Evolutionary conservation across 2,888 invertebrate genomes (phyloP).

Genomic region (Blastobasis lacticolella): DNA sequence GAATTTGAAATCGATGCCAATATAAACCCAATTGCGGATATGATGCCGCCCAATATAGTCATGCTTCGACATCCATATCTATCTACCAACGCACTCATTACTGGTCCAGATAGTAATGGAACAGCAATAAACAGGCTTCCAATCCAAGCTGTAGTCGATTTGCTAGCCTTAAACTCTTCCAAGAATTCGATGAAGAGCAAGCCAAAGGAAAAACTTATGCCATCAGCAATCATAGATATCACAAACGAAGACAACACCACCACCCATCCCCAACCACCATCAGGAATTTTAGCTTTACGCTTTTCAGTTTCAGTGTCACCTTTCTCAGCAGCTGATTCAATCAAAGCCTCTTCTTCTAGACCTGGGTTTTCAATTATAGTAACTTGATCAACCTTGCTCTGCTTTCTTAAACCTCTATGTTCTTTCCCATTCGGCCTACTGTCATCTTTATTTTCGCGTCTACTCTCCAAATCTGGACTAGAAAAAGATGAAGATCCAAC

Average conservation of each 20-base stretch:
- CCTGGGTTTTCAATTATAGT: conserved; percentile 33
- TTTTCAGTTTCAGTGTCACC: conserved; percentile 11
- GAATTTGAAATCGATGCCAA: conserved; percentile 81
- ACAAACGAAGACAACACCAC: conserved; percentile 90
- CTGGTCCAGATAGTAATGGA: conserved; percentile 87
- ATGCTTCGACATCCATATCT: conserved; percentile 87
- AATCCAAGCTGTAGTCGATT: conserved; percentile 91
- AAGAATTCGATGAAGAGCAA: conserved; percentile 89
- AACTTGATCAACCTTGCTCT: conserved; percentile 20
- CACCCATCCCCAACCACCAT: conserved; percentile 93
- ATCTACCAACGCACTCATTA: conserved; percentile 89
- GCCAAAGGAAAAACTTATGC: conserved; percentile 94
- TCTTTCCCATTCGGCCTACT: conserved; percentile 9
- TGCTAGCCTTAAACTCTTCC: conserved; percentile 85
- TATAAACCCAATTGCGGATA: conserved; percentile 84
- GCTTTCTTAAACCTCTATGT: conserved; percentile 16
- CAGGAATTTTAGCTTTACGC: conserved; percentile 73
- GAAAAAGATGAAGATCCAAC: conserved; percentile 47
- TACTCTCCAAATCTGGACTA: conserved; percentile 53
- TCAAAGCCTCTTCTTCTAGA: conserved; percentile 18
- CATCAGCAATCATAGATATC: conserved; percentile 93
- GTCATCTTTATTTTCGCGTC: conserved; percentile 31
- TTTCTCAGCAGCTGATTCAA: conserved; percentile 20
- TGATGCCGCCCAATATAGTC: conserved; percentile 82
- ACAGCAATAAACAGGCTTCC: conserved; percentile 93